Evolutionary conservation across 2,888 invertebrate genomes (phyloP).

Genomic region (Eudemis profundana): DNA sequence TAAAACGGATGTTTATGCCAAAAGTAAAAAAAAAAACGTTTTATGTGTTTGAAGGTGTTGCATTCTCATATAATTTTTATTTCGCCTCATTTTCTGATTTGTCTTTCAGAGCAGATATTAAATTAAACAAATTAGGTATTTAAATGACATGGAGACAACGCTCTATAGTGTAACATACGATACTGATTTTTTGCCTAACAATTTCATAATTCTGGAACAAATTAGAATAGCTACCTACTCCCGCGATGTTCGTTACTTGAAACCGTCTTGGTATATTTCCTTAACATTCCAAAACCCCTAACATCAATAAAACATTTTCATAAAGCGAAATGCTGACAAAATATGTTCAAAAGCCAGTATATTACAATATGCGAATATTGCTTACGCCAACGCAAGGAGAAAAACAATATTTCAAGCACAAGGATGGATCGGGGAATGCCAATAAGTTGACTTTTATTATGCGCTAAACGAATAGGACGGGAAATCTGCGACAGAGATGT

Average conservation of each 20-base stretch:
- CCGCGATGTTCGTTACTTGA: background rate
- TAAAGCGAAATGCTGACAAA: constrained; percentile 21
- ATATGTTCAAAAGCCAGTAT: constrained; percentile 25
- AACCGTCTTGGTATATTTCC: background rate
- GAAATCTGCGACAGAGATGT: constrained; percentile 12
- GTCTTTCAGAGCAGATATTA: too few species aligned
- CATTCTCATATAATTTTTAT: too few species aligned
- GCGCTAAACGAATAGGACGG: constrained; percentile 7
- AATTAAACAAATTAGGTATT: too few species aligned
- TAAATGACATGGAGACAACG: too few species aligned
- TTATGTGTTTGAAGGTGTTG: too few species aligned
- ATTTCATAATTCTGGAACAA: too few species aligned
- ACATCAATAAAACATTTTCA: constrained; percentile 29
- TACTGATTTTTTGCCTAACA: too few species aligned
- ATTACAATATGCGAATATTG: constrained; percentile 36
- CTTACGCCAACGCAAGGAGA: constrained; percentile 12
- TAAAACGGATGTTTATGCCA: too few species aligned
- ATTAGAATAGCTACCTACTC: too few species aligned
- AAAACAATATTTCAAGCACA: constrained; percentile 37
- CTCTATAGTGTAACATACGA: too few species aligned
- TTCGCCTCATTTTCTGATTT: too few species aligned
- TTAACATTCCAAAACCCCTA: background rate
- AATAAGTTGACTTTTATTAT: constrained; percentile 35
- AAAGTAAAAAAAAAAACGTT: too few species aligned
- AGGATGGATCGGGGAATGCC: constrained; percentile 29